Evolutionary conservation across 2,113 vertebrate species (phyloP).

Genomic region (Scomber scombrus): DNA sequence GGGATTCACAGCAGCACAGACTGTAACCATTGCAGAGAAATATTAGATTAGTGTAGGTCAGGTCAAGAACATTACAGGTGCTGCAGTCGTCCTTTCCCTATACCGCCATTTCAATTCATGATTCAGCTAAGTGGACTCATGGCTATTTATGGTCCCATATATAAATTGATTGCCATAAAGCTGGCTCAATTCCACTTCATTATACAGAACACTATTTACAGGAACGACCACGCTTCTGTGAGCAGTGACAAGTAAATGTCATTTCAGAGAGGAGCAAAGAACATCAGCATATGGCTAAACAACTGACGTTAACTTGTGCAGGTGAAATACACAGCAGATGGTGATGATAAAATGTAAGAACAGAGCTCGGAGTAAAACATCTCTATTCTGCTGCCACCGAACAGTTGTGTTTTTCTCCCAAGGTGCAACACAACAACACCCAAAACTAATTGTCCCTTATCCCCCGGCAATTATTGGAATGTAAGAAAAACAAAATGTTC

Average conservation of each 20-base stretch:
- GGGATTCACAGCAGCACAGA: background rate
- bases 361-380: constrained; percentile 17
- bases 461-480: constrained; percentile 45
- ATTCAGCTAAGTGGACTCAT: constrained; percentile 46
- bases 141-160: constrained; percentile 51
- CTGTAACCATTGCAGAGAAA: constrained; percentile 11
- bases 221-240: background rate
- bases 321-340: constrained; percentile 51
- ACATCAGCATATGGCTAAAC: constrained; percentile 43
- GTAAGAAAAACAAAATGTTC: constrained; percentile 50
- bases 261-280: constrained; percentile 1
- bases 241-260: background rate
- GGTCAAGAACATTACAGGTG: constrained; percentile 51
- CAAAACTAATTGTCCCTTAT: constrained; percentile 53
- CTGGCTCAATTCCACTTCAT: constrained; percentile 60
- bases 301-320: constrained; percentile 17
- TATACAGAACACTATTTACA: constrained; percentile 47
- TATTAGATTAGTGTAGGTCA: constrained; percentile 34
- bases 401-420: constrained; percentile 13
- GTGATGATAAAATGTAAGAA: constrained; percentile 36
- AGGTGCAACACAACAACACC: constrained; percentile 44
- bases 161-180: constrained; percentile 59
- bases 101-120: constrained; percentile 39
- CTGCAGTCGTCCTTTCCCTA: constrained; percentile 4
- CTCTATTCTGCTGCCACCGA: constrained; percentile 31